A percentile compares a stretch with the other conserved stretches of the same genome.
These are phyloP conservation scores for Recurvirostra avosetta DNA, from an alignment of 2,113 vertebrate genomes.

Conservation along the genomic window DNA sequence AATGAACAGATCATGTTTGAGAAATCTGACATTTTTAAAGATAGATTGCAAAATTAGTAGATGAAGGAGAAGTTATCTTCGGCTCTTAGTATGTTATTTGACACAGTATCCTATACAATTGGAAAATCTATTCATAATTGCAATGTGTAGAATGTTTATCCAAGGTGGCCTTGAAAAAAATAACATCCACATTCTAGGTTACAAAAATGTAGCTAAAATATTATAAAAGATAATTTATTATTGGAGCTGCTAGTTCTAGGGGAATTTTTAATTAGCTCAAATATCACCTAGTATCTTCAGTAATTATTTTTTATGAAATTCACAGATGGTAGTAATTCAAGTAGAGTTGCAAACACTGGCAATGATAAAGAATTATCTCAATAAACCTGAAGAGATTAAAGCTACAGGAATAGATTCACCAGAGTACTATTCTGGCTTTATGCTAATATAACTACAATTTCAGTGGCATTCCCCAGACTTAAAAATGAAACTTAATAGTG, in stretches of 20 bases:
- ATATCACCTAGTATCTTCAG: background rate
- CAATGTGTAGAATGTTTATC: background rate
- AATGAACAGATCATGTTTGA: background rate
- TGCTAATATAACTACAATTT: background rate
- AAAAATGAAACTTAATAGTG: background rate
- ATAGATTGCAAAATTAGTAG: no score
- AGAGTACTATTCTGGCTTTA: background rate
- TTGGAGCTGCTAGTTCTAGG: background rate
- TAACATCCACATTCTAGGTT: background rate
- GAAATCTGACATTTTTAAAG: no score
- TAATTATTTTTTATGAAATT: background rate
- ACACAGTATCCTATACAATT: background rate
- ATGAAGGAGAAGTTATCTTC: no score
- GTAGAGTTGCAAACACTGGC: background rate
- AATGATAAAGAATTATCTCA: background rate
- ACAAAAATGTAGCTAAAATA: background rate
- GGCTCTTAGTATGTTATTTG: background rate
- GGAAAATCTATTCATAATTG: background rate
- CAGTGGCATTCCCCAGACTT: background rate
- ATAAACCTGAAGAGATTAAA: background rate
- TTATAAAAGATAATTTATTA: background rate
- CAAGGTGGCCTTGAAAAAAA: background rate
- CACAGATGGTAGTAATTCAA: background rate
- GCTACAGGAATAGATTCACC: background rate
- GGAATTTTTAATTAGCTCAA: background rate